Conservation (phyloP, 1,140 invertebrate species). For the Apocrypta bakeri region DNA sequence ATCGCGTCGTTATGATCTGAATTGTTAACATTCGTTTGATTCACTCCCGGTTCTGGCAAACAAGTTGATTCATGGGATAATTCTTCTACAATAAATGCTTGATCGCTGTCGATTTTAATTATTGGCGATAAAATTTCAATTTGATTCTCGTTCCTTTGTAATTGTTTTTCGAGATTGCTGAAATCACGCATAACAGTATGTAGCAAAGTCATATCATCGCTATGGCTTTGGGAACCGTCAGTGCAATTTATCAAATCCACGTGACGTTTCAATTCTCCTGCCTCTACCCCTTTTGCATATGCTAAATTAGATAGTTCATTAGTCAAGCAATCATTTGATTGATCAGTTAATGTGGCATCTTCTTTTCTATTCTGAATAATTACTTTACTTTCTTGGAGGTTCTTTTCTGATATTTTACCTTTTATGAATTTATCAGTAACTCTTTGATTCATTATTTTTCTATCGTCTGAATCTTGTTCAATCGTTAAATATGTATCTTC, state of each 20-base stretch:
- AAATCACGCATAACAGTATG: constrained; percentile 26
- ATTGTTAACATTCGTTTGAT: not conserved
- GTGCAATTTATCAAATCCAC: not conserved
- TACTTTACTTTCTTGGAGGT: not conserved
- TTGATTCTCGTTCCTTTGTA: constrained; percentile 32
- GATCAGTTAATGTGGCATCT: not conserved
- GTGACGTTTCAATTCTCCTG: not conserved
- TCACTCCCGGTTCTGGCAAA: not conserved
- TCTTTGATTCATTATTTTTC: not conserved
- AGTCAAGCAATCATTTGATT: no score
- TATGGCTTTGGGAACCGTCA: not conserved
- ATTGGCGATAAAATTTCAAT: constrained; percentile 18
- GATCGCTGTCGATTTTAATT: not conserved
- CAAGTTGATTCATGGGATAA: not conserved
- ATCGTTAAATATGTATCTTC: not conserved
- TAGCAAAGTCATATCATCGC: not conserved
- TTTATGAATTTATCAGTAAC: not conserved
- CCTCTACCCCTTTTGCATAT: constrained; percentile 1
- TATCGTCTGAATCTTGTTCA: not conserved
- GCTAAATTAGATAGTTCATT: not conserved
- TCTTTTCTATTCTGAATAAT: not conserved
- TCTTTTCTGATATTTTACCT: not conserved
- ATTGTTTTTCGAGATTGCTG: constrained; percentile 33
- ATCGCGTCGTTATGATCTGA: not conserved
- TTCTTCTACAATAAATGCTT: not conserved